phyloP scores from a whole-genome alignment of 2,797 vertebrate species.

The Lycodopsis pacificus region DNA sequence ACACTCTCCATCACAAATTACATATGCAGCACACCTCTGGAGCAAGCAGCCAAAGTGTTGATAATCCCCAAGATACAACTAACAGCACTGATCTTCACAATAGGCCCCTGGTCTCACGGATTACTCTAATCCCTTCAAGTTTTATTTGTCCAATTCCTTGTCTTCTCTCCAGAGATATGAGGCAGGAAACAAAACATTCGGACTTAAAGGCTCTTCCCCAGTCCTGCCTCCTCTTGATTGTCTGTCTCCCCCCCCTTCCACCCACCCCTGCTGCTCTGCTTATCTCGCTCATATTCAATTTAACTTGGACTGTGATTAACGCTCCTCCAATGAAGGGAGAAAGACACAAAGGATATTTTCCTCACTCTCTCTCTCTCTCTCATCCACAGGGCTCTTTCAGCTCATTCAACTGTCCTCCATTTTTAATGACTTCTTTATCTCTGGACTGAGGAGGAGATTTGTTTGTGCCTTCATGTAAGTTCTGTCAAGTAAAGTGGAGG shows the following conservation, averaged over 20 bases:
- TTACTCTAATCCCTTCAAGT: constrained; percentile 85
- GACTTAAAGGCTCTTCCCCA: constrained; percentile 79
- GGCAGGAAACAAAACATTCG: constrained; percentile 81
- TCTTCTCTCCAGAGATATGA: constrained; percentile 78
- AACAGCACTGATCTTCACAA: constrained; percentile 79
- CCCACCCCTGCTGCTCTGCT: constrained; percentile 71
- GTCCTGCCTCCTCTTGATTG: constrained; percentile 68
- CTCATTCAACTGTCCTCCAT: constrained; percentile 80
- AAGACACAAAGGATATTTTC: constrained; percentile 77
- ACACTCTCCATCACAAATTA: constrained; percentile 53
- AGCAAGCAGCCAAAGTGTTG: constrained; percentile 73
- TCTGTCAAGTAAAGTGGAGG: constrained; percentile 76
- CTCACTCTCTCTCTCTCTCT: constrained; percentile 61
- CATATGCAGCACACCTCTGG: constrained; percentile 72
- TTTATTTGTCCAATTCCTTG: constrained; percentile 84
- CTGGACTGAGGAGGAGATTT: constrained; percentile 78
- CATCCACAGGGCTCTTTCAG: constrained; percentile 73
- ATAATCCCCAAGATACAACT: constrained; percentile 82
- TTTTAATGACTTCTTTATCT: constrained; percentile 87
- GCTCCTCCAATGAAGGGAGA: constrained; percentile 73
- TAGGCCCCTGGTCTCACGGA: constrained; percentile 75
- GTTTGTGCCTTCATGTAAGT: constrained; percentile 83
- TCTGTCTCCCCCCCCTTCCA: constrained; percentile 8
- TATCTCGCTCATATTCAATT: constrained; percentile 86
- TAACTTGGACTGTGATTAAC: constrained; percentile 84